Percentiles rank a stretch among this genome's conserved stretches.
Evolutionary conservation across 2,113 vertebrate species (phyloP).

Genomic region (Corythornis madagascariensis): DNA sequence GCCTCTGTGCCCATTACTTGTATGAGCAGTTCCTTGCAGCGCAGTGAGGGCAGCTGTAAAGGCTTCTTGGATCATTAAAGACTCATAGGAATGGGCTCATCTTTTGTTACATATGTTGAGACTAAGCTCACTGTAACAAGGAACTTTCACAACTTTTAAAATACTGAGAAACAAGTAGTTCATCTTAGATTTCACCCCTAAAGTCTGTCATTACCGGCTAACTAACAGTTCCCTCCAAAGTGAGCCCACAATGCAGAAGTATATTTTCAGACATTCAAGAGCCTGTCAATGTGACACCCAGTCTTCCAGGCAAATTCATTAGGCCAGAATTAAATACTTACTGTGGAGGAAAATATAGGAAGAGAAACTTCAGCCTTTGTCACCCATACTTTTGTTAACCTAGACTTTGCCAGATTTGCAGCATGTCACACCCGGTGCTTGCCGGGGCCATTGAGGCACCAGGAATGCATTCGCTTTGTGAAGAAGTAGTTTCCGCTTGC

Average conservation of each 20-base stretch:
- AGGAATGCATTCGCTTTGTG: conserved; percentile 81
- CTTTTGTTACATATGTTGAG: conserved; percentile 15
- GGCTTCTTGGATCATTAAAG: conserved; percentile 4
- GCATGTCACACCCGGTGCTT: conserved; percentile 73
- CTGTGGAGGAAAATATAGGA: conserved; percentile 73
- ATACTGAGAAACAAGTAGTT: conserved; percentile 19
- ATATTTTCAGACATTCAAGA: conserved; percentile 76
- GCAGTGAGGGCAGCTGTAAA: background rate
- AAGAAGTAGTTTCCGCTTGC: conserved; percentile 88
- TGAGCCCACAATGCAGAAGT: conserved; percentile 59
- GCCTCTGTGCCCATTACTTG: background rate
- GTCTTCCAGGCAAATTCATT: conserved; percentile 76
- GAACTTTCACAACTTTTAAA: conserved; percentile 45
- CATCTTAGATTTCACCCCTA: background rate
- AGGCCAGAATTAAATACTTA: conserved; percentile 76
- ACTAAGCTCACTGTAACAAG: conserved; percentile 10
- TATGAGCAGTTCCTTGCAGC: background rate
- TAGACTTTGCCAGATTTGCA: conserved; percentile 77
- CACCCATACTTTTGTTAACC: conserved; percentile 81
- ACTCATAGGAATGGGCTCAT: background rate
- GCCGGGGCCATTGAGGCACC: conserved; percentile 74
- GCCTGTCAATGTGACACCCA: conserved; percentile 71
- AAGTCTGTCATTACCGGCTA: conserved; percentile 62
- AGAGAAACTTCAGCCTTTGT: conserved; percentile 81
- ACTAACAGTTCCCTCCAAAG: conserved; percentile 64